Evolutionary conservation across 2,888 invertebrate genomes (phyloP).

Genomic region (Drosophila stalkeri): DNA sequence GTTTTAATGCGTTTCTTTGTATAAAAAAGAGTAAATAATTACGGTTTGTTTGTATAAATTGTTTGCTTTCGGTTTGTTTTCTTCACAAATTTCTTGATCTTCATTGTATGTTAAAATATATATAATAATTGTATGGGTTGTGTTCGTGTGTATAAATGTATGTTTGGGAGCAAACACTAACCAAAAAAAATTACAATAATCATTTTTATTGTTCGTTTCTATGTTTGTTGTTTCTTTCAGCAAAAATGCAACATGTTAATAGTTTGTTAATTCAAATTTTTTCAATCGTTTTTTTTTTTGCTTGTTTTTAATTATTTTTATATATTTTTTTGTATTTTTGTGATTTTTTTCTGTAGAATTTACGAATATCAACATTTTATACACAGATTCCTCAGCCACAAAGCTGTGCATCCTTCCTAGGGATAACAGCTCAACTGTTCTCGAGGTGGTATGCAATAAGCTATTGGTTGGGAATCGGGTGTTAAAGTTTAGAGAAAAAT

Average conservation of each 20-base stretch:
- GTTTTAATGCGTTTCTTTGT: slow-evolving; percentile 74
- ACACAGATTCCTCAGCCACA: slow-evolving; percentile 34
- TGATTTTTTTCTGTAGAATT: slow-evolving; percentile 52
- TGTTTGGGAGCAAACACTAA: slow-evolving; percentile 61
- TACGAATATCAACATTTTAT: slow-evolving; percentile 62
- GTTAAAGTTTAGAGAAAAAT: slow-evolving; percentile 41
- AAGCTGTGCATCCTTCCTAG: slow-evolving; percentile 1
- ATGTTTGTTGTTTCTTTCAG: slow-evolving; percentile 49
- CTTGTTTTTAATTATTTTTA: slow-evolving; percentile 10
- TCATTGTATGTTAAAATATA: slow-evolving; percentile 68
- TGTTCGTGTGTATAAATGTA: slow-evolving; percentile 43
- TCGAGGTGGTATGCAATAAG: slow-evolving; percentile 11
- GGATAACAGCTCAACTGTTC: slow-evolving; percentile 68
- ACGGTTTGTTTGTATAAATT: slow-evolving; percentile 71
- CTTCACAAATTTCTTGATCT: slow-evolving; percentile 71
- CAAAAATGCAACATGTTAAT: slow-evolving; percentile 78
- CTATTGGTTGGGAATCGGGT: slow-evolving; percentile 15
- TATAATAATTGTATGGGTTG: slow-evolving; percentile 56
- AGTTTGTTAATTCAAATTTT: slow-evolving; percentile 72
- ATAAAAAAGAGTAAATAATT: slow-evolving; percentile 83
- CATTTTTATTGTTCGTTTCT: slow-evolving; percentile 49
- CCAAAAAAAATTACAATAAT: slow-evolving; percentile 69
- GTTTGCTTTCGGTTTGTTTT: slow-evolving; percentile 42
- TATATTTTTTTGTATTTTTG: slow-evolving; percentile 40
- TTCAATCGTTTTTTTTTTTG: slow-evolving; percentile 42